Evolutionary conservation across 2,113 vertebrate species (phyloP).

Genomic region (Mesoclemmys tuberculata): DNA sequence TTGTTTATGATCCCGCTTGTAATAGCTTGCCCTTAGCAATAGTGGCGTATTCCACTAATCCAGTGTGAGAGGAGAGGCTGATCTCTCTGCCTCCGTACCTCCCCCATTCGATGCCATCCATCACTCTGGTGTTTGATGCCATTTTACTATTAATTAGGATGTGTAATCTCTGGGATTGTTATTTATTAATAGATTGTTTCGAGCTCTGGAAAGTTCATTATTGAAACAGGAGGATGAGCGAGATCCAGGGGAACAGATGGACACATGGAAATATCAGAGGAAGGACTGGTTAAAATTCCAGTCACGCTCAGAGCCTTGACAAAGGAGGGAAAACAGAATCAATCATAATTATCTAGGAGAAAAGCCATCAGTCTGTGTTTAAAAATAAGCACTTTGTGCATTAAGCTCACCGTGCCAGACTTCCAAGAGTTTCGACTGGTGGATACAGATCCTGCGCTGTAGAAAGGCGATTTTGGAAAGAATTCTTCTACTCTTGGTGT

Average conservation of each 20-base stretch:
- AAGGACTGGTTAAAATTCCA: conserved; percentile 67
- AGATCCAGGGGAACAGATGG: conserved; percentile 64
- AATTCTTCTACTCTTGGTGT: background rate
- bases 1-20: conserved; percentile 1
- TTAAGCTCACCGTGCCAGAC: background rate
- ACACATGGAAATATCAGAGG: conserved; percentile 32
- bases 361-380: conserved; percentile 52
- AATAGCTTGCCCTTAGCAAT: background rate
- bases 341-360: conserved; percentile 63
- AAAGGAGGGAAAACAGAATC: conserved; percentile 71
- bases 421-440: conserved; percentile 34
- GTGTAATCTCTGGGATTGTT: conserved; percentile 59
- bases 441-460: background rate
- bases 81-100: background rate
- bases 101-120: background rate
- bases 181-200: conserved; percentile 74
- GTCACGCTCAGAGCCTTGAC: conserved; percentile 53
- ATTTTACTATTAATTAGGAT: conserved; percentile 58
- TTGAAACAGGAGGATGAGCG: conserved; percentile 60
- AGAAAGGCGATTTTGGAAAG: background rate
- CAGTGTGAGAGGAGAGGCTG: background rate
- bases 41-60: background rate
- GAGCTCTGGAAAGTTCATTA: conserved; percentile 59
- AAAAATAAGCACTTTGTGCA: conserved; percentile 55
- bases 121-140: background rate